phyloP scores from a whole-genome alignment of 92 coral and sea anemone genomes.

The Actinostola sp. region DNA sequence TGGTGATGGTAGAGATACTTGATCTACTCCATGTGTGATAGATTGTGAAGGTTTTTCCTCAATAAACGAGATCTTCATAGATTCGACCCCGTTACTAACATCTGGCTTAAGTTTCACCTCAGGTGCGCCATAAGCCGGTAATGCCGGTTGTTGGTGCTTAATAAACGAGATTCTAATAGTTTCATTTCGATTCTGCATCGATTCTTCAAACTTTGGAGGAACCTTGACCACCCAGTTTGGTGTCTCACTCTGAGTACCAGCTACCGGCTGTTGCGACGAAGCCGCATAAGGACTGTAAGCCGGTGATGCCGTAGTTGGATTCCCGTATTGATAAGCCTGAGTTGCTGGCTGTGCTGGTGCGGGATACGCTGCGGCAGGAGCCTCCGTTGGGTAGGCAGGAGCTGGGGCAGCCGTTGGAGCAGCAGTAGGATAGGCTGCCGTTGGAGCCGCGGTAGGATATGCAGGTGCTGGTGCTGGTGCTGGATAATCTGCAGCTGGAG shows the following conservation, averaged over 20 bases:
- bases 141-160: slow-evolving; percentile 55
- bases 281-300: not conserved
- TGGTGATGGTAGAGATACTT: slow-evolving; percentile 40
- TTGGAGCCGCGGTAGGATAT: slow-evolving; percentile 24
- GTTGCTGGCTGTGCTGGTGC: slow-evolving; percentile 14
- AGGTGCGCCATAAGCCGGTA: slow-evolving; percentile 34
- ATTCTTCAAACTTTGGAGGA: slow-evolving; percentile 54
- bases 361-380: slow-evolving; percentile 29
- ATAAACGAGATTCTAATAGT: slow-evolving; percentile 74
- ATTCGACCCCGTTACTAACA: slow-evolving; percentile 50
- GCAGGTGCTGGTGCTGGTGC: slow-evolving; percentile 21
- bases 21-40: slow-evolving; percentile 37
- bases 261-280: slow-evolving; percentile 33
- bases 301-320: slow-evolving; percentile 11
- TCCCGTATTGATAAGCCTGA: slow-evolving; percentile 5
- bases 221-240: slow-evolving; percentile 69
- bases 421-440: slow-evolving; percentile 25
- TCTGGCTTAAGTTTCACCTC: slow-evolving; percentile 56
- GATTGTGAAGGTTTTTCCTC: slow-evolving; percentile 46
- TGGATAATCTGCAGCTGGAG: slow-evolving; percentile 17
- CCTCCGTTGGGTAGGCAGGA: slow-evolving; percentile 32
- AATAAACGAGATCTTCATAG: slow-evolving; percentile 74
- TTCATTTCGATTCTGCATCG: slow-evolving; percentile 53
- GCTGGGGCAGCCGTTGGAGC: slow-evolving; percentile 22
- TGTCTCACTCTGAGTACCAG: slow-evolving; percentile 4